A percentile compares a stretch with the other conserved stretches of the same genome.
Evolutionary conservation across 2,888 invertebrate genomes (phyloP).

Genomic region (Ornithoptera alexandrae): DNA sequence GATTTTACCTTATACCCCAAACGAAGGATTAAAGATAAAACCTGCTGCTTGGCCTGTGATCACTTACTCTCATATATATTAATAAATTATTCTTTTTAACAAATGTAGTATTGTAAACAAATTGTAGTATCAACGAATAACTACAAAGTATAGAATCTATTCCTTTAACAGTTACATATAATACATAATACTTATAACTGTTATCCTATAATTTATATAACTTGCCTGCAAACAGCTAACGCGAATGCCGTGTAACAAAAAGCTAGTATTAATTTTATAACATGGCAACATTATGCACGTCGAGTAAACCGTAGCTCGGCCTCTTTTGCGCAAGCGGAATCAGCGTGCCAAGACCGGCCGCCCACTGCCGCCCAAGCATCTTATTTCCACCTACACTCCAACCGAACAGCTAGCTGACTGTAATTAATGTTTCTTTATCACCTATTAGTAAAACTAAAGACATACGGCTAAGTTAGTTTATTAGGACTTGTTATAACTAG

Average conservation of each 20-base stretch:
- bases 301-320: slow-evolving; percentile 50
- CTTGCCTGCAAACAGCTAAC: slow-evolving; percentile 7
- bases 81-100: too few species aligned
- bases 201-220: slow-evolving; percentile 25
- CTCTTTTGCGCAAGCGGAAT: slow-evolving; percentile 54
- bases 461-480: not conserved
- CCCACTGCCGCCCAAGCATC: slow-evolving; percentile 60
- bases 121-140: too few species aligned
- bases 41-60: too few species aligned
- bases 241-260: slow-evolving; percentile 20
- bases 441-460: slow-evolving; percentile 3
- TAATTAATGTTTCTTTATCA: slow-evolving; percentile 24
- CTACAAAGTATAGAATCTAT: too few species aligned
- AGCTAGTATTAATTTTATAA: slow-evolving; percentile 27
- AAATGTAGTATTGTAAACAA: too few species aligned
- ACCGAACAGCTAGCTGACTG: not conserved
- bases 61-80: too few species aligned
- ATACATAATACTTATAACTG: slow-evolving; percentile 8
- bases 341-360: slow-evolving; percentile 63
- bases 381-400: slow-evolving; percentile 49
- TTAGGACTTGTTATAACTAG: too few species aligned
- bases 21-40: too few species aligned
- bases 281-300: slow-evolving; percentile 30
- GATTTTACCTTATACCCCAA: too few species aligned
- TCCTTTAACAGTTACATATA: not conserved